Base-by-base conservation (phyloP, 2,113 vertebrate genomes). In the Bambusicola thoracicus region DNA sequence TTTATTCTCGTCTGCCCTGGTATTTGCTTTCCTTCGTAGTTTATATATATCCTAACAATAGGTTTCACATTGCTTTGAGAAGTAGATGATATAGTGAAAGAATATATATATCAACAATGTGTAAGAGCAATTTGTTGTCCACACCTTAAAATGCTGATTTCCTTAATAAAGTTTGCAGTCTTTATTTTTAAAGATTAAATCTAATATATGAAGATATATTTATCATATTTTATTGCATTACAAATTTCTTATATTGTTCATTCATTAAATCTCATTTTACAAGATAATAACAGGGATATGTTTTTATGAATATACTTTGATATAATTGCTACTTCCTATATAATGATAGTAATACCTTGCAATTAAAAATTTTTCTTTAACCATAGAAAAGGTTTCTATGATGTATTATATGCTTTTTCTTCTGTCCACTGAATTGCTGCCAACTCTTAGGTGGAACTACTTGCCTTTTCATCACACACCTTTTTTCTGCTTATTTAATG, bases 331-430 rank as follows among this genome's bases (percentile, higher is more conserved):
- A 51, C 29, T 81, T 40, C 34, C 14, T 53, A 62, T 81, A 66
- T 85, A 92, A 81, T 75, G 38, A 29, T 61, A 72, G 25, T 62
- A 61, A 78, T 89, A 83, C 25, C 34, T 91, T 88, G 40, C 46
- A 94, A 74, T 94, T 85, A 90, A 94, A 83, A 32, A 80, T 46
- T 82, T 92, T 92, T 19, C 44, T 94, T 96, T 92, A 91, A 38
- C 22, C 38, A 48, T 75, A 48, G 22, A 67, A 83, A 89, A 82
- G 11, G 17, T 87, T 85, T 91, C 55, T 10, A 3, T 77, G 12
- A 49, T 69, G 51, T 6, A 49, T 66, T 79, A 19, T 36, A 63
- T 30, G 20, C 8, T 67, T 76, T 86, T 44, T 13, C 55, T 59
- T 76, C 67, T 36, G 34, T 78, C 73, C 73, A 61, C 36, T 53